Base-by-base conservation (phyloP, 2,888 invertebrate species). In the Microplitis manilae region DNA sequence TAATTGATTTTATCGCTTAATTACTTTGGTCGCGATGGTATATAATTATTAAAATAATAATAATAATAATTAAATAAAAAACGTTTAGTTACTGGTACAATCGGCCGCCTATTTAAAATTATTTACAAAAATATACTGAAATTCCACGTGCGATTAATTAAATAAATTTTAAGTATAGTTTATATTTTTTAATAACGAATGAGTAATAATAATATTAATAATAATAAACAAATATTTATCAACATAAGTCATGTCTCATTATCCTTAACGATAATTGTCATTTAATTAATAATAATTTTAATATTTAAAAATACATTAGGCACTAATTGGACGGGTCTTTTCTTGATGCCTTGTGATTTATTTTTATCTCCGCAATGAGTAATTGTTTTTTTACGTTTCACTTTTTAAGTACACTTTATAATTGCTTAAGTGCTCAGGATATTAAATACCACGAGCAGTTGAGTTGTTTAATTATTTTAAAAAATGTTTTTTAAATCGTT, bases 21-120 rank as follows among this genome's bases (percentile, higher is more conserved):
- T 84, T 87, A 87, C 88, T 88, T 88, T 88, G 88, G 88, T 88
- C 85, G 87, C 85, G 84, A 85, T 85, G 87, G 85, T 86, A 86
- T 85, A 84, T 83, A 82, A 84, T 84, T 86, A 81, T 82, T 87
- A 87, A 84, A 85, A 86, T 82, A 84, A 84, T 68, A 83, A 81
- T 83, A 83, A 77, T 85, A 86, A 86, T 84, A 79, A 81, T 80
- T 85, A 83, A 50, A 50, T 50, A 50, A 13, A 50, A 50, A 50
- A 50, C 8, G 50, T 8, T 50, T 50, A 13, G 13, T 50, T 50
- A 50, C 50, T 50, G 50, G 50, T 50, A 50, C 4, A 50, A 50
- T 13, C 13, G 50, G 13, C 8, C 50, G 13, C 50, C 13, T 17
- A 68, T 69, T 68, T 82, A 85, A 85, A 85, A 85, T 75, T 88